phyloP scores from a whole-genome alignment of 1,140 invertebrate genomes.

The Papilio machaon region DNA sequence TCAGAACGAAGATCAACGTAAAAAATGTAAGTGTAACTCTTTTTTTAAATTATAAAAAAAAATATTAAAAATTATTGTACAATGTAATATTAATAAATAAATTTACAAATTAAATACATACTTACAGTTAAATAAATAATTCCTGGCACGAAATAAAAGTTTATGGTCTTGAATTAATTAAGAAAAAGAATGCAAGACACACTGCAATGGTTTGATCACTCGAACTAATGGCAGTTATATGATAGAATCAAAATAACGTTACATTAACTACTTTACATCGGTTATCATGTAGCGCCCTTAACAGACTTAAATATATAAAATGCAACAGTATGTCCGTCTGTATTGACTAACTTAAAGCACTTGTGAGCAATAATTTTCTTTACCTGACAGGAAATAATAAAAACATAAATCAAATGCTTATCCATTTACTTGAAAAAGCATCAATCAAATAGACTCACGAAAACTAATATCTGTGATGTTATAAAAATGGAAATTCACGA shows the following conservation, averaged over 20 bases:
- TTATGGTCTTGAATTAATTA: background rate
- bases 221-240: background rate
- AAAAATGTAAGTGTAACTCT: background rate
- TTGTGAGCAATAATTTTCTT: no score
- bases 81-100: background rate
- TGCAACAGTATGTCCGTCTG: background rate
- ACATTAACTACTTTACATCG: slow-evolving; percentile 8
- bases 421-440: no score
- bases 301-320: background rate
- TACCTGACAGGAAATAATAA: no score
- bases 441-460: no score
- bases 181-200: background rate
- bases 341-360: background rate
- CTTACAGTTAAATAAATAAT: slow-evolving; percentile 5
- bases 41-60: background rate
- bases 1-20: background rate
- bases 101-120: background rate
- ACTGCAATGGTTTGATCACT: background rate
- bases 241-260: background rate
- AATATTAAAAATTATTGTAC: background rate
- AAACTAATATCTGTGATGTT: no score
- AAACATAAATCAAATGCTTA: no score
- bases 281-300: background rate
- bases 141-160: background rate
- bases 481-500: no score